Percentiles rank a stretch among this genome's conserved stretches.
Conservation (phyloP, 1,140 invertebrate species). For the Drosophila ironensis region DNA sequence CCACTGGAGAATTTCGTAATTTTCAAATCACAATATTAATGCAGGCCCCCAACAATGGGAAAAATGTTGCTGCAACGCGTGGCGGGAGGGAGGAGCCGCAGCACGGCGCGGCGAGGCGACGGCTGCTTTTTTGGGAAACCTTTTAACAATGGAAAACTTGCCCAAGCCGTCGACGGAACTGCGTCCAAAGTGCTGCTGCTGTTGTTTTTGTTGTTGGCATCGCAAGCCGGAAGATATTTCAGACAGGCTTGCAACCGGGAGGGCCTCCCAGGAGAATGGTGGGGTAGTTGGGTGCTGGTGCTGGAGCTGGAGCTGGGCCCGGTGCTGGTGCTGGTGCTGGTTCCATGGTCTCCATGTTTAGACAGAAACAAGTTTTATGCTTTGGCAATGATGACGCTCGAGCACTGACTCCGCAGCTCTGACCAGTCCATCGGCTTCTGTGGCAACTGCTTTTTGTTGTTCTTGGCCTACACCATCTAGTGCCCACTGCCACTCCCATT, state of each 20-base stretch:
- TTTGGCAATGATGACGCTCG: conserved; percentile 48
- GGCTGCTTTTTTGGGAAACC: conserved; percentile 36
- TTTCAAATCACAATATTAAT: conserved; percentile 55
- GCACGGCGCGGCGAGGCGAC: conserved; percentile 5
- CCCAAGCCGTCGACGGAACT: conserved; percentile 52
- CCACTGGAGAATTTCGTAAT: conserved; percentile 51
- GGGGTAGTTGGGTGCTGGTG: background rate
- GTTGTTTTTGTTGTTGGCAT: conserved; percentile 15
- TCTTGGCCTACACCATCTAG: conserved; percentile 33
- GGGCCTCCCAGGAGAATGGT: too few species aligned
- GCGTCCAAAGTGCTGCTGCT: conserved; percentile 28
- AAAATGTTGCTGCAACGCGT: conserved; percentile 30
- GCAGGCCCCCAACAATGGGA: conserved; percentile 28
- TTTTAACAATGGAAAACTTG: conserved; percentile 53
- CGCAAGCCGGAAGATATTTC: conserved; percentile 52
- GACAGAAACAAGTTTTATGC: conserved; percentile 56
- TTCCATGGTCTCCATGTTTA: conserved; percentile 37
- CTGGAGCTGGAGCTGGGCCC: background rate
- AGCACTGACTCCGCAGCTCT: conserved; percentile 28
- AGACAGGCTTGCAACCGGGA: conserved; percentile 39
- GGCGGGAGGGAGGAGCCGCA: background rate
- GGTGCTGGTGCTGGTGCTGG: conserved; percentile 14
- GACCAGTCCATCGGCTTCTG: conserved; percentile 39
- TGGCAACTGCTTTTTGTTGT: conserved; percentile 37
- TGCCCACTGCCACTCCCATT: background rate